A percentile compares a stretch with the other conserved stretches of the same genome.
Evolutionary conservation across 2,888 invertebrate species (phyloP).

Genomic region (Zele albiditarsus): DNA sequence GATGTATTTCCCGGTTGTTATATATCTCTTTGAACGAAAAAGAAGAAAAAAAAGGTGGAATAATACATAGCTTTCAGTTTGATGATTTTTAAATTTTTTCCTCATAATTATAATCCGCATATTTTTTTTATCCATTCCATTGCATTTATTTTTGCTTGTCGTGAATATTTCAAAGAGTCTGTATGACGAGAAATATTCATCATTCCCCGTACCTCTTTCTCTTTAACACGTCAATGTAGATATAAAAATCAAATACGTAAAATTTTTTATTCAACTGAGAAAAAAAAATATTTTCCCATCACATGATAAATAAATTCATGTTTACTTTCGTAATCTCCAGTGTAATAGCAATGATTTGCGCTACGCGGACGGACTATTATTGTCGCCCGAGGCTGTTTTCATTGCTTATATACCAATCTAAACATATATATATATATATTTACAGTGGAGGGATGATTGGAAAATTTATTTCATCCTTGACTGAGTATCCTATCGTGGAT

Average conservation of each 20-base stretch:
- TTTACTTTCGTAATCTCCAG: background rate
- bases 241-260: background rate
- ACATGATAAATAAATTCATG: background rate
- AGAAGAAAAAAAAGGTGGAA: background rate
- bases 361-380: background rate
- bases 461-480: constrained; percentile 39
- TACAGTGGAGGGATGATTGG: constrained; percentile 27
- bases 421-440: constrained; percentile 2
- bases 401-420: constrained; percentile 3
- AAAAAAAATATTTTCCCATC: background rate
- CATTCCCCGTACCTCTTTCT: no score
- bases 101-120: background rate
- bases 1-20: background rate
- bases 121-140: background rate
- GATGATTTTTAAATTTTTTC: constrained; percentile 8
- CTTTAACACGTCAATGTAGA: no score
- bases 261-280: constrained; percentile 3
- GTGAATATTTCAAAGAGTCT: background rate
- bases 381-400: constrained; percentile 24
- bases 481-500: constrained; percentile 26
- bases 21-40: background rate
- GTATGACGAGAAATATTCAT: no score
- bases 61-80: constrained; percentile 2
- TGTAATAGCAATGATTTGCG: background rate
- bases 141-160: background rate